Evolutionary conservation across 2,113 vertebrate genomes (phyloP).

Genomic region (Cyanocitta stelleri): DNA sequence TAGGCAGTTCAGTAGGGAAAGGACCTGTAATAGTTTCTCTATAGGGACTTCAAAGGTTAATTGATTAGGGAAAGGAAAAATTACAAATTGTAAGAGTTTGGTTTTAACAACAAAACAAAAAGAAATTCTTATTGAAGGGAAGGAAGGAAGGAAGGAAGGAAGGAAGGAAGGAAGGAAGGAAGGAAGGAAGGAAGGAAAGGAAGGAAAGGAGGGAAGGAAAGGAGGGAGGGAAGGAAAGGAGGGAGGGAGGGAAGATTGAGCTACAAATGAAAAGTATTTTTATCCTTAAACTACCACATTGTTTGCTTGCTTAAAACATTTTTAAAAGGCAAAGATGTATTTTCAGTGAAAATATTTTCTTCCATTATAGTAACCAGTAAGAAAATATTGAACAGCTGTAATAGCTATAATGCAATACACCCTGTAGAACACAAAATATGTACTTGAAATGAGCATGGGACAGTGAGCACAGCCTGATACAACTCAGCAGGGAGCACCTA

Average conservation of each 20-base stretch:
- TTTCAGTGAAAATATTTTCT: slow-evolving; percentile 48
- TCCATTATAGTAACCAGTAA: neutral
- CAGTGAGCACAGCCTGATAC: neutral
- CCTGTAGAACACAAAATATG: neutral
- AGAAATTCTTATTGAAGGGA: neutral
- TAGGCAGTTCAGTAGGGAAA: neutral
- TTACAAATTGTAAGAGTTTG: neutral
- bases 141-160: neutral
- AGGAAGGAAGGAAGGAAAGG: neutral
- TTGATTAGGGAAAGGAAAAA: neutral
- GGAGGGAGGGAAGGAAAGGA: neutral
- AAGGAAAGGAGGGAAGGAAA: neutral
- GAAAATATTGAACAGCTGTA: slow-evolving; percentile 15
- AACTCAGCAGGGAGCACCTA: neutral
- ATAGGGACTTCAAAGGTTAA: neutral
- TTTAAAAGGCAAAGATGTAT: neutral
- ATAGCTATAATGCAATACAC: neutral
- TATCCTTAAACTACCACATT: neutral
- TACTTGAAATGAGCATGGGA: neutral
- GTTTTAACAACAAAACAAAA: neutral
- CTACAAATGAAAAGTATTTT: neutral
- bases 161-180: neutral
- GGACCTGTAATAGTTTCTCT: neutral
- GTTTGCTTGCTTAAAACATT: neutral
- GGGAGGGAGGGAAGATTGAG: neutral